Evolutionary conservation across 2,113 vertebrate genomes (phyloP).

Genomic region (Axis porcinus): DNA sequence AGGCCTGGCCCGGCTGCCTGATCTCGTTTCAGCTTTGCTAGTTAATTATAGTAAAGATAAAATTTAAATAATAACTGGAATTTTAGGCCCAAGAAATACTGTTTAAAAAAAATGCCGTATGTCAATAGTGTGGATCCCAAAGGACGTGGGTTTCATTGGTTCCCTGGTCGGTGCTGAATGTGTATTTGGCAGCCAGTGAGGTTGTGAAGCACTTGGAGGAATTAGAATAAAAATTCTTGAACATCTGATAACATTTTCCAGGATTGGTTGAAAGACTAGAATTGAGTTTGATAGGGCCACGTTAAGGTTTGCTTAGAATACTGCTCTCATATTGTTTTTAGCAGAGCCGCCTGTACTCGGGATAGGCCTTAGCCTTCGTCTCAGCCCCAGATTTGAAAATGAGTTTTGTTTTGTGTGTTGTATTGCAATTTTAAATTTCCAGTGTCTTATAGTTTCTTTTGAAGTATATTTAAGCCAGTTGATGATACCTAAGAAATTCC

Average conservation of each 20-base stretch:
- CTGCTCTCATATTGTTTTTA: neutral
- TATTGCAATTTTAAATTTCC: neutral
- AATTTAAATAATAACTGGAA: slow-evolving; percentile 40
- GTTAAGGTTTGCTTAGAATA: neutral
- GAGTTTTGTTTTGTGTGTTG: slow-evolving; percentile 1
- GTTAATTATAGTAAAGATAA: slow-evolving; percentile 1
- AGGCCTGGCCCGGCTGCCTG: neutral
- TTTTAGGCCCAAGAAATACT: slow-evolving; percentile 33
- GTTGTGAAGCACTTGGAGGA: neutral
- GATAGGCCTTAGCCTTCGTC: neutral
- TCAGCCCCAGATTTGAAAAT: neutral
- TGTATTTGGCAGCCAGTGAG: neutral
- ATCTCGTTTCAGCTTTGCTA: slow-evolving; percentile 18
- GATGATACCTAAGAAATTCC: slow-evolving; percentile 2
- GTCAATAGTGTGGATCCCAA: neutral
- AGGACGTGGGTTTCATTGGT: neutral
- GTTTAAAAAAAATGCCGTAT: neutral
- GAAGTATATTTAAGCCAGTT: neutral
- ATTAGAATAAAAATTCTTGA: slow-evolving; percentile 14
- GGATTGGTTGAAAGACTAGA: neutral
- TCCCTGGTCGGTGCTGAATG: neutral
- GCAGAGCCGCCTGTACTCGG: neutral
- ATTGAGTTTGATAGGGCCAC: neutral
- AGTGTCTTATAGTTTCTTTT: neutral
- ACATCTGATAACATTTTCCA: slow-evolving; percentile 12